Conservation (phyloP, 1,140 invertebrate species). For the Parasteatoda tepidariorum region DNA sequence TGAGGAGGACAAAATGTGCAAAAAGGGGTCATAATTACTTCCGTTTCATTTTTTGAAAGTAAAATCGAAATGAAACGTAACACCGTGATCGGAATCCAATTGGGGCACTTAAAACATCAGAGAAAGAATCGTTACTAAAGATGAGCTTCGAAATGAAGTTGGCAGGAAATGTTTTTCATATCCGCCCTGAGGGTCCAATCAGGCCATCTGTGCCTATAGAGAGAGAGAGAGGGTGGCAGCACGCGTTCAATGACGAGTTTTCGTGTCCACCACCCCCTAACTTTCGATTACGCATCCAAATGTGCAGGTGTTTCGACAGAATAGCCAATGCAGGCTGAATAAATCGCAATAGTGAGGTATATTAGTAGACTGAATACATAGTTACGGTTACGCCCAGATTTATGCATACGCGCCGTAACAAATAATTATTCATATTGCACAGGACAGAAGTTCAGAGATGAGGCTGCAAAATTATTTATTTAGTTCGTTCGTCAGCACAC, state of each 20-base stretch:
- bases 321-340: conserved; percentile 7
- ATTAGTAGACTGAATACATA: conserved; percentile 25
- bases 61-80: background rate
- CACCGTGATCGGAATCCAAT: background rate
- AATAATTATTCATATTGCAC: no score
- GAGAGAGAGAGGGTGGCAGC: conserved; percentile 18
- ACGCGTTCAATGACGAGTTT: conserved; percentile 41
- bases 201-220: conserved; percentile 36
- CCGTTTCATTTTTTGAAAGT: no score
- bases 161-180: conserved; percentile 55
- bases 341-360: conserved; percentile 35
- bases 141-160: background rate
- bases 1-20: background rate
- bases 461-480: no score
- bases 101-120: background rate
- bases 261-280: background rate
- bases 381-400: conserved; percentile 7
- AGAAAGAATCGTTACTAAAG: background rate
- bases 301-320: conserved; percentile 44
- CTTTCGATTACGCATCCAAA: background rate
- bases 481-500: no score
- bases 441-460: no score
- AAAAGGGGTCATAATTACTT: no score
- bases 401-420: background rate
- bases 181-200: conserved; percentile 50